Base-by-base conservation (phyloP, 2,797 vertebrate species). In the Eupleurogrammus muticus region DNA sequence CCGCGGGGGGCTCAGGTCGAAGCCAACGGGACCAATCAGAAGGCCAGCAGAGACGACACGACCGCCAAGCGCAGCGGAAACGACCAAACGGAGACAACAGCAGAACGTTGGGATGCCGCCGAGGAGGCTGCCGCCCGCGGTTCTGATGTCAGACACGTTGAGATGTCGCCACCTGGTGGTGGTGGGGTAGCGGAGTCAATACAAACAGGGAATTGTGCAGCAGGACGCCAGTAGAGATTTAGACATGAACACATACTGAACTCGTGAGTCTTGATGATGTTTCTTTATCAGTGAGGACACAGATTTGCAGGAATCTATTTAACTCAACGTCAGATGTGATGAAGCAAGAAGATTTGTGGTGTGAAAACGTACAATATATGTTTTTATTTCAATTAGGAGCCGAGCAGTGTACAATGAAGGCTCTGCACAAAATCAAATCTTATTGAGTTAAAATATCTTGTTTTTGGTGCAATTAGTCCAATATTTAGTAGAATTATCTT, bases 1-100 rank as follows among this genome's bases (percentile, higher is more conserved):
- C 34, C 66, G 0, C 67, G 63, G 5, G 23, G 55, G 3, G 48
- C 61, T 38, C 73, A 75, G 54, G 17, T 34, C 24, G 66, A 77
- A 81, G 42, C 60, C n/a, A 91, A 88, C 9, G 84, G 73, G 42
- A 85, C 79, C 23, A 57, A 75, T 50, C 73, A 70, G 20, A 80
- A 72, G 47, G 59, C 14, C 16, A 81, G 20, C 32, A 84, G 56
- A 35, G 36, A 10, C 6, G 57, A 75, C 21, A 9, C 44, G 2
- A 75, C 28, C 2, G 11, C 49, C 3, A 74, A 85, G 8, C 80
- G 73, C 11, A 85, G 81, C 12, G 72, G 72, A 38, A 60, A 56
- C 0, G 50, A 63, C 23, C 68, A 68, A 46, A 67, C 50, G 61
- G 75, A 79, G 24, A 60, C 49, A 0, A 24, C 23, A 34, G 17